Evolutionary conservation across 2,888 invertebrate genomes (phyloP).

Genomic region (Calliopum simillimum): DNA sequence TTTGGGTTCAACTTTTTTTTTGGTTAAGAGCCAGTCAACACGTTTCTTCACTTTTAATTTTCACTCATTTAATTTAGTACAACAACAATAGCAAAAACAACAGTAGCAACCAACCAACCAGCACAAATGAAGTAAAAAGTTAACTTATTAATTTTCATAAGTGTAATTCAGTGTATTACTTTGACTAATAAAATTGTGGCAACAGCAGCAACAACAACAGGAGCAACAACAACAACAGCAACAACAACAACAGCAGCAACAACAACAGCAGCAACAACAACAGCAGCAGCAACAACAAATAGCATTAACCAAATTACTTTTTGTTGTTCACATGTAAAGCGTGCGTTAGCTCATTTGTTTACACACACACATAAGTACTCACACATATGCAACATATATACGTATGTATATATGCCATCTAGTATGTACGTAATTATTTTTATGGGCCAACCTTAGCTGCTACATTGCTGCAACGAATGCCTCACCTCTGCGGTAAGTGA

Average conservation of each 20-base stretch:
- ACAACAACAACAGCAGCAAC: slow-evolving; percentile 27
- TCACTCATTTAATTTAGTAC: slow-evolving; percentile 42
- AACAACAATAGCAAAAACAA: no score
- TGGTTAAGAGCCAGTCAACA: slow-evolving; percentile 34
- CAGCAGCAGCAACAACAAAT: slow-evolving; percentile 26
- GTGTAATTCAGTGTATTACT: slow-evolving; percentile 61
- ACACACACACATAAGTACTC: slow-evolving; percentile 23
- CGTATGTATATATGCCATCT: slow-evolving; percentile 37
- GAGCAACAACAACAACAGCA: slow-evolving; percentile 21
- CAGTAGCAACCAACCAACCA: slow-evolving; percentile 26
- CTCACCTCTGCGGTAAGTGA: no score
- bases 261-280: slow-evolving; percentile 23
- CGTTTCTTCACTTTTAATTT: slow-evolving; percentile 47
- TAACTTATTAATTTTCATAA: slow-evolving; percentile 64
- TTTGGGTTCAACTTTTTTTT: slow-evolving; percentile 6
- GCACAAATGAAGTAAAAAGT: slow-evolving; percentile 50
- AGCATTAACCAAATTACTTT: slow-evolving; percentile 42
- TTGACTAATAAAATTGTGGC: slow-evolving; percentile 11
- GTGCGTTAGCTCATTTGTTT: slow-evolving; percentile 31
- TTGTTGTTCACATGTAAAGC: slow-evolving; percentile 39
- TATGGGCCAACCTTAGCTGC: slow-evolving; percentile 50
- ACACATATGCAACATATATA: slow-evolving; percentile 31
- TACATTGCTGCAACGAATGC: no score
- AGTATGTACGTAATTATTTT: slow-evolving; percentile 60
- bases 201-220: slow-evolving; percentile 21